These are phyloP conservation scores for Bostrychus sinensis DNA, from an alignment of 2,113 vertebrate genomes.

Conservation along the genomic window DNA sequence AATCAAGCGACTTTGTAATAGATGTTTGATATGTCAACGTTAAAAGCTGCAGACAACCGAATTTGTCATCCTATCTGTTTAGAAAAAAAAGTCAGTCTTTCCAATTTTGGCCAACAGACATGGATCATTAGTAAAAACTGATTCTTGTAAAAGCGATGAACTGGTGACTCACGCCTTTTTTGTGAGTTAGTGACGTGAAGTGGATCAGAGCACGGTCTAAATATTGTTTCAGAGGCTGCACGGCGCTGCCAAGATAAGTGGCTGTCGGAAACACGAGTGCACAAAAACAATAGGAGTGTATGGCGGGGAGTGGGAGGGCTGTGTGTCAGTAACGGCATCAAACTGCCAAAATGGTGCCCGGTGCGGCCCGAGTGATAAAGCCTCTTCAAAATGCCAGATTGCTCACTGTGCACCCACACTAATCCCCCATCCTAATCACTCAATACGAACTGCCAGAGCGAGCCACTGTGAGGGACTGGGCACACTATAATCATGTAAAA, in stretches of 20 bases:
- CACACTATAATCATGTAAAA: conserved; percentile 35
- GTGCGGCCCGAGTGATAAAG: conserved; percentile 48
- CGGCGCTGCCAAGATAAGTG: conserved; percentile 23
- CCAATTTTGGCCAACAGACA: conserved; percentile 2
- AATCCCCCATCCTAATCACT: conserved; percentile 53
- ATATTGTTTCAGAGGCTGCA: conserved; percentile 30
- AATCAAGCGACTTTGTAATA: conserved; percentile 26
- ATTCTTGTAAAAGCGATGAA: not conserved
- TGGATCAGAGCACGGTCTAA: conserved; percentile 8
- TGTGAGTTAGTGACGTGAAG: conserved; percentile 4
- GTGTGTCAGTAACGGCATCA: conserved; percentile 54
- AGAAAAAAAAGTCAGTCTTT: not conserved
- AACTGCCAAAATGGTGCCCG: conserved; percentile 41
- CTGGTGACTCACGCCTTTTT: conserved; percentile 7
- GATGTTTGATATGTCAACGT: conserved; percentile 28
- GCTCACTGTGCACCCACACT: conserved; percentile 54
- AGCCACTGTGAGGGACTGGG: conserved; percentile 26
- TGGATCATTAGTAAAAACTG: conserved; percentile 10
- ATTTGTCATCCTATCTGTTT: conserved; percentile 16
- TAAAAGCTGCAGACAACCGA: conserved; percentile 3
- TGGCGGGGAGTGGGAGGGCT: conserved; percentile 40
- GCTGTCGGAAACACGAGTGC: conserved; percentile 24
- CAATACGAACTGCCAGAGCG: conserved; percentile 44
- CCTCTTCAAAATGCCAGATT: conserved; percentile 55
- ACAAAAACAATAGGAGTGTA: conserved; percentile 37